Conservation (phyloP, 2,113 vertebrate genomes). For the Mesembrinibis cayennensis region DNA sequence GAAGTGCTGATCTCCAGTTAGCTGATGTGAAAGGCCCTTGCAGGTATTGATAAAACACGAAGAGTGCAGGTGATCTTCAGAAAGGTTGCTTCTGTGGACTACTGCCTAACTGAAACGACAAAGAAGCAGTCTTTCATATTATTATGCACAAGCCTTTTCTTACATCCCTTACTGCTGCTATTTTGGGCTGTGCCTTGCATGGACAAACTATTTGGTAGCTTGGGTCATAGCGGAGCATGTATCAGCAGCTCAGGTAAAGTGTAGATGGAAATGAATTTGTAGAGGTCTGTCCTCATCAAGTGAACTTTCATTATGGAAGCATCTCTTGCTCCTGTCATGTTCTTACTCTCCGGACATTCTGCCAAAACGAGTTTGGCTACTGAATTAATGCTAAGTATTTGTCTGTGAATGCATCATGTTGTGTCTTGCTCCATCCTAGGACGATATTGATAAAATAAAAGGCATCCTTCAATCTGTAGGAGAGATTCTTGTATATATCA, state of each 20-base stretch:
- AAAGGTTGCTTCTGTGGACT: neutral
- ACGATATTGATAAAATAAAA: neutral
- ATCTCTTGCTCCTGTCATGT: neutral
- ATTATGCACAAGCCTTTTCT: neutral
- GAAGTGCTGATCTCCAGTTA: neutral
- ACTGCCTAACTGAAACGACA: neutral
- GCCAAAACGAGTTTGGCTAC: neutral
- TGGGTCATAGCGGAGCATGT: neutral
- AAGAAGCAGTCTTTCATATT: neutral
- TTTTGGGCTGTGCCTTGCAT: neutral
- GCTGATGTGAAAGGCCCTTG: neutral
- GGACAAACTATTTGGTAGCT: neutral
- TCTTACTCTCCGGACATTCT: neutral
- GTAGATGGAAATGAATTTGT: neutral
- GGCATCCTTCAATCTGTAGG: neutral
- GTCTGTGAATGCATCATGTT: neutral
- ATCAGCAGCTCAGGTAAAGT: neutral
- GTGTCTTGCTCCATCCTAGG: neutral
- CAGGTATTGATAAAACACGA: neutral
- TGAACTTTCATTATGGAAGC: neutral
- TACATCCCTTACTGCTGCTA: neutral
- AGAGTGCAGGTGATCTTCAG: neutral
- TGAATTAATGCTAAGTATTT: neutral
- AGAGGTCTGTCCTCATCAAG: neutral
- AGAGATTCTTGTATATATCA: neutral